Conservation (phyloP, 2,888 invertebrate genomes). For the Malacosoma neustria region DNA sequence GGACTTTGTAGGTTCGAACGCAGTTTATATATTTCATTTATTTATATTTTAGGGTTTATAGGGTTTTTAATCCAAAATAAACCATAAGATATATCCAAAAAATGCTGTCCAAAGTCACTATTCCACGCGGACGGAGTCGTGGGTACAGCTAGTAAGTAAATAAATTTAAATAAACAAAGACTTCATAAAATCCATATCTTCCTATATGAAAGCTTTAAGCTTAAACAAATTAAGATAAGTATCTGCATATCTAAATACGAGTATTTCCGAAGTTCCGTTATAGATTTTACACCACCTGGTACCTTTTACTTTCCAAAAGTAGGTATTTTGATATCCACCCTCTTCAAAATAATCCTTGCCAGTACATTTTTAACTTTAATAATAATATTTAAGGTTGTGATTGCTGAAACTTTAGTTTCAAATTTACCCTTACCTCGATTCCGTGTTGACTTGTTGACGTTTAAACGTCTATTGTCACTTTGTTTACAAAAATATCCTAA, state of each 20-base stretch:
- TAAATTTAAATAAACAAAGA: too few relatives aligned
- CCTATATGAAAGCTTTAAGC: too few relatives aligned
- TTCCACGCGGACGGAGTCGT: too few relatives aligned
- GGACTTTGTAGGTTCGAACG: too few relatives aligned
- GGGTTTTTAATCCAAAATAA: too few relatives aligned
- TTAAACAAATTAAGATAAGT: neutral
- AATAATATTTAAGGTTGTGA: slow-evolving; percentile 25
- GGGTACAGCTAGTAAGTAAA: too few relatives aligned
- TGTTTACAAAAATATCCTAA: neutral
- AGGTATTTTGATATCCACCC: slow-evolving; percentile 63
- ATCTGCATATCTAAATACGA: neutral
- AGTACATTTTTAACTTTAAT: too few relatives aligned
- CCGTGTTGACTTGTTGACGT: slow-evolving; percentile 32
- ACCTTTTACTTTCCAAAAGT: slow-evolving; percentile 69
- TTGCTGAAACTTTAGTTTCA: slow-evolving; percentile 19
- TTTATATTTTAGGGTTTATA: too few relatives aligned
- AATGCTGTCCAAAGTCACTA: too few relatives aligned
- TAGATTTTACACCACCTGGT: slow-evolving; percentile 66
- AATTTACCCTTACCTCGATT: slow-evolving; percentile 43
- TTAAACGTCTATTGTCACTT: neutral
- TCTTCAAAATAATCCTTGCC: slow-evolving; percentile 7
- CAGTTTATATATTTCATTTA: too few relatives aligned
- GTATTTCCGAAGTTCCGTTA: slow-evolving; percentile 39
- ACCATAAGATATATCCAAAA: too few relatives aligned
- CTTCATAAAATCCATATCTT: too few relatives aligned